A percentile compares a stretch with the other conserved stretches of the same genome.
These are phyloP conservation scores for Euborellia annulipes DNA, from an alignment of 1,140 invertebrate species.

Conservation along the genomic window DNA sequence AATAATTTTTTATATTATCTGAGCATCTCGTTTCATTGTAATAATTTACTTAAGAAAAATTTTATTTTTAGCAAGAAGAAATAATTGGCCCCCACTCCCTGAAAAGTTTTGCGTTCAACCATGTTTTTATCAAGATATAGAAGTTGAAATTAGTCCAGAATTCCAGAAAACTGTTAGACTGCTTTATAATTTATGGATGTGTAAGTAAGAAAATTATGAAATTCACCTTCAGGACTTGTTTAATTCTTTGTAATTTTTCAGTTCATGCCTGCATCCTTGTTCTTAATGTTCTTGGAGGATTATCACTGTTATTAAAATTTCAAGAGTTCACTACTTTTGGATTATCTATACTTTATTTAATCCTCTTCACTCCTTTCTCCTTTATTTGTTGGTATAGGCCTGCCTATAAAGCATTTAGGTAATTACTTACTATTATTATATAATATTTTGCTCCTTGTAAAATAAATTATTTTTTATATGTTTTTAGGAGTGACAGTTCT, in stretches of 20 bases:
- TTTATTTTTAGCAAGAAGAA: slow-evolving; percentile 48
- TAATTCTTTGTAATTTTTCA: slow-evolving; percentile 26
- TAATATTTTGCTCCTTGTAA: slow-evolving; percentile 7
- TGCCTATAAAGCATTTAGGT: slow-evolving; percentile 75
- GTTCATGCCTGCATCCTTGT: slow-evolving; percentile 76
- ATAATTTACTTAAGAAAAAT: too few relatives aligned
- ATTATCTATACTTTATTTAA: slow-evolving; percentile 72
- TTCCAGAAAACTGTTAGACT: slow-evolving; percentile 91
- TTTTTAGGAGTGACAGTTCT: slow-evolving; percentile 75
- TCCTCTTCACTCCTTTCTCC: slow-evolving; percentile 90
- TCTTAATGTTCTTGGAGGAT: slow-evolving; percentile 70
- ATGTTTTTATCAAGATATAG: slow-evolving; percentile 99
- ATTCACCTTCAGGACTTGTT: not conserved
- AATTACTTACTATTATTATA: slow-evolving; percentile 15
- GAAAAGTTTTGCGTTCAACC: slow-evolving; percentile 83
- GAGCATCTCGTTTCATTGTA: too few relatives aligned
- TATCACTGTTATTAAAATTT: slow-evolving; percentile 48
- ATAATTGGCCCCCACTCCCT: slow-evolving; percentile 97
- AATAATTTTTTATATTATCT: too few relatives aligned
- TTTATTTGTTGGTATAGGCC: slow-evolving; percentile 94
- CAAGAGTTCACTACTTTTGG: slow-evolving; percentile 65
- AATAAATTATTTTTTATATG: not conserved
- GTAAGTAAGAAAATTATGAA: slow-evolving; percentile 45
- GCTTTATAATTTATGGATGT: slow-evolving; percentile 94
- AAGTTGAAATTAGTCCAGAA: slow-evolving; percentile 95